phyloP scores from a whole-genome alignment of 2,113 vertebrate genomes.

The Cettia cetti region DNA sequence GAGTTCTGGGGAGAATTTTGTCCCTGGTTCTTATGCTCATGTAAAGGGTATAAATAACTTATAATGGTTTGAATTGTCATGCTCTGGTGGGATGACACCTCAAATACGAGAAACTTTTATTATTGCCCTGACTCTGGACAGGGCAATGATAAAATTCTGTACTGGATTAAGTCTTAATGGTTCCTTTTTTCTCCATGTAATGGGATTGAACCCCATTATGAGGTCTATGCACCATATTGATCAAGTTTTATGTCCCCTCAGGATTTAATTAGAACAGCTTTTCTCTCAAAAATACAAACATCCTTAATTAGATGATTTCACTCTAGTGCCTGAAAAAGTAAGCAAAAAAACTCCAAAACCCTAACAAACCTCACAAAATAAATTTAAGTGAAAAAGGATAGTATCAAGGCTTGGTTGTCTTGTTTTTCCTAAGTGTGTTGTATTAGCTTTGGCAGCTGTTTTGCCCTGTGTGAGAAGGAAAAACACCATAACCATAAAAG shows the following conservation, averaged over 20 bases:
- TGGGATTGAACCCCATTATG: background rate
- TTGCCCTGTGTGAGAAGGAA: background rate
- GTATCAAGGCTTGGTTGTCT: background rate
- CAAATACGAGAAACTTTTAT: background rate
- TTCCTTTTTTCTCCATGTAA: background rate
- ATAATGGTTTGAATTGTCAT: background rate
- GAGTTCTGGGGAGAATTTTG: background rate
- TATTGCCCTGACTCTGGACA: background rate
- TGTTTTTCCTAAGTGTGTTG: background rate
- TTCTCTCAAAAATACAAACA: background rate
- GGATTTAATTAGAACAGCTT: conserved; percentile 2
- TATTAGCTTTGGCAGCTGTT: background rate
- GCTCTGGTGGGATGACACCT: background rate
- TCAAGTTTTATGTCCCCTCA: background rate
- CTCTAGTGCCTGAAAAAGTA: background rate
- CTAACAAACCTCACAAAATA: background rate
- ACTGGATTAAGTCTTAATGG: background rate
- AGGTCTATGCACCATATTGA: background rate
- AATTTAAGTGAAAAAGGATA: background rate
- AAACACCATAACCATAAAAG: background rate
- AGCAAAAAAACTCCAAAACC: background rate
- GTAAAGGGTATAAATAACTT: background rate
- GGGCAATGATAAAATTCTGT: background rate
- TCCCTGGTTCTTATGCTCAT: background rate
- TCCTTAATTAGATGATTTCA: background rate